These are phyloP conservation scores for Sympetrum striolatum DNA, from an alignment of 2,888 invertebrate species.

Conservation along the genomic window DNA sequence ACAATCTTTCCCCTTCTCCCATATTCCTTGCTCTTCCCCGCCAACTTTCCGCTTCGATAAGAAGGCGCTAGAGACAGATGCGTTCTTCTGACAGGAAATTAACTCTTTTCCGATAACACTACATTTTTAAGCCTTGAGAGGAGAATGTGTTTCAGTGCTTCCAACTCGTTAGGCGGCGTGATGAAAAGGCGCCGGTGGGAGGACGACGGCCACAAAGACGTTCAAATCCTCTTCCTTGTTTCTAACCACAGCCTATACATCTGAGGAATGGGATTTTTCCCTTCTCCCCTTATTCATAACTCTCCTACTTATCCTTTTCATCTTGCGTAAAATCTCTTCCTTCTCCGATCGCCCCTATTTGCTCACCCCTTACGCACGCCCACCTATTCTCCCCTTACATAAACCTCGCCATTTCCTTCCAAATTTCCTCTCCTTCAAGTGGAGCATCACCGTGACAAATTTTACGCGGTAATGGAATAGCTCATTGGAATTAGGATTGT, in stretches of 20 bases:
- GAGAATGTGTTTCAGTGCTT: neutral
- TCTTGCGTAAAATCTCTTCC: neutral
- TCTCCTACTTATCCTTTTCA: neutral
- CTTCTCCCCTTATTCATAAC: neutral
- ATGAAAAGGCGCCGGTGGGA: neutral
- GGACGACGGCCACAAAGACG: neutral
- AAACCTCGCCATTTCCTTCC: neutral
- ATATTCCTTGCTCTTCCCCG: neutral
- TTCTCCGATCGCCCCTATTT: neutral
- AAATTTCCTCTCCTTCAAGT: neutral
- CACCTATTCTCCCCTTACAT: neutral
- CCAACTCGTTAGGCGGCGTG: slow-evolving; percentile 17
- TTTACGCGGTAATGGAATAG: too few relatives aligned
- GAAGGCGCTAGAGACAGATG: slow-evolving; percentile 42
- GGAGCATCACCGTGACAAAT: too few relatives aligned
- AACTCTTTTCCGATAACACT: slow-evolving; percentile 41
- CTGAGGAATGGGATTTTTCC: neutral
- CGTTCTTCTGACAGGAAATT: slow-evolving; percentile 43
- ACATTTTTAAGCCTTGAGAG: slow-evolving; percentile 26
- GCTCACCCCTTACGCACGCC: neutral
- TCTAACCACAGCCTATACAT: neutral
- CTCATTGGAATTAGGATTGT: too few relatives aligned
- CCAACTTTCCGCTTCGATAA: slow-evolving; percentile 20
- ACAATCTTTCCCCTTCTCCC: neutral
- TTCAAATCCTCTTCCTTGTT: neutral